Conservation (phyloP, 2,113 vertebrate species). For the Gulo gulo region DNA sequence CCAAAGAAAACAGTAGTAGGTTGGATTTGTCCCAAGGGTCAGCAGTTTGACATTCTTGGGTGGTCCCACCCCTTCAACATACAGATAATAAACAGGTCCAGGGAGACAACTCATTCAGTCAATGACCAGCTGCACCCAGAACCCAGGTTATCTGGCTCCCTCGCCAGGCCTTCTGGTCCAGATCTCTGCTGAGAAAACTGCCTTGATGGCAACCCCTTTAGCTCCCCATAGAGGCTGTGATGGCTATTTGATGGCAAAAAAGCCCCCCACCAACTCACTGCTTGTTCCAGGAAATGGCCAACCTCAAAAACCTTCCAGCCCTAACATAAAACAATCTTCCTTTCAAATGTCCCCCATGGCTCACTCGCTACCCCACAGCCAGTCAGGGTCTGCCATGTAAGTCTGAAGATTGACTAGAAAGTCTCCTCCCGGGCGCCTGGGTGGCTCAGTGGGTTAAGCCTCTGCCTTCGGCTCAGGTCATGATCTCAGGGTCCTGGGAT, state of each 20-base stretch:
- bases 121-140: background rate
- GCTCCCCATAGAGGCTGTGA: background rate
- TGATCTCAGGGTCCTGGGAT: no score
- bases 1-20: slow-evolving; percentile 28
- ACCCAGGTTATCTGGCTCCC: background rate
- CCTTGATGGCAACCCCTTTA: background rate
- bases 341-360: background rate
- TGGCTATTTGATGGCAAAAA: background rate
- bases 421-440: background rate
- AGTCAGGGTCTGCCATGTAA: background rate
- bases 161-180: background rate
- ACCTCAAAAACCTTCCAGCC: background rate
- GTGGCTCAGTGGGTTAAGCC: no score
- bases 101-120: background rate
- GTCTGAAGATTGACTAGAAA: background rate
- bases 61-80: background rate
- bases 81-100: background rate
- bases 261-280: background rate
- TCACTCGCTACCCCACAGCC: background rate
- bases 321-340: background rate
- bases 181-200: background rate
- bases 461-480: no score
- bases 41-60: slow-evolving; percentile 12
- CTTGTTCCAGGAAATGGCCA: background rate
- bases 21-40: background rate